Percentiles rank a stretch among this genome's conserved stretches.
Evolutionary conservation across 2,888 invertebrate species (phyloP).

Genomic region (Hirudinaria manillensis): DNA sequence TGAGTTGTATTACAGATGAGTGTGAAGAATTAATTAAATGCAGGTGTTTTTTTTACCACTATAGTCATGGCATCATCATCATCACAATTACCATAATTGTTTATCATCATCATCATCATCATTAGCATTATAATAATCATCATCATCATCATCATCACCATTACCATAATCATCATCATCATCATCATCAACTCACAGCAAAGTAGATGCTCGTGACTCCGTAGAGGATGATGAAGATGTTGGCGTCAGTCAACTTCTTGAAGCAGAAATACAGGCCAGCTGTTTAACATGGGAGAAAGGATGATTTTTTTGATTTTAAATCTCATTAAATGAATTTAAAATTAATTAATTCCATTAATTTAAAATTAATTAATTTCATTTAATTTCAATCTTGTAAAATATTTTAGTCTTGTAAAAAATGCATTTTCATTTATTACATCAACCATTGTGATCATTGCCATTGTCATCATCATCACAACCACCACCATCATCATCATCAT

Average conservation of each 20-base stretch:
- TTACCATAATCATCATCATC: background rate
- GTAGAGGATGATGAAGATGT: slow-evolving; percentile 93
- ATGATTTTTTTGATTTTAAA: background rate
- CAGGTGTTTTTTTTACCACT: too few species aligned
- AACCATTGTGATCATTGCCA: background rate
- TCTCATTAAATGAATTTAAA: background rate
- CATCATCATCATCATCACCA: too few species aligned
- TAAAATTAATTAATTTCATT: too few species aligned
- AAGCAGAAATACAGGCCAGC: slow-evolving; percentile 96
- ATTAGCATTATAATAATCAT: too few species aligned
- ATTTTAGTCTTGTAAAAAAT: too few species aligned
- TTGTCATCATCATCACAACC: background rate
- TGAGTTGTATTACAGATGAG: too few species aligned
- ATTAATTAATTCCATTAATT: background rate
- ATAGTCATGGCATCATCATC: too few species aligned
- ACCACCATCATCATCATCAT: background rate
- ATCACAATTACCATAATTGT: too few species aligned
- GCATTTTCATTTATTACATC: background rate
- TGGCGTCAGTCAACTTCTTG: slow-evolving; percentile 82
- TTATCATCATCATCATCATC: too few species aligned
- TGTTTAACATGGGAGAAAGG: slow-evolving; percentile 51
- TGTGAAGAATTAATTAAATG: too few species aligned
- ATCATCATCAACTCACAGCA: slow-evolving; percentile 32
- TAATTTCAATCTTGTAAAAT: too few species aligned
- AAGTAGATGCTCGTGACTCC: slow-evolving; percentile 85